Base-by-base conservation (phyloP, 2,888 invertebrate species). In the Osmoderma eremita region DNA sequence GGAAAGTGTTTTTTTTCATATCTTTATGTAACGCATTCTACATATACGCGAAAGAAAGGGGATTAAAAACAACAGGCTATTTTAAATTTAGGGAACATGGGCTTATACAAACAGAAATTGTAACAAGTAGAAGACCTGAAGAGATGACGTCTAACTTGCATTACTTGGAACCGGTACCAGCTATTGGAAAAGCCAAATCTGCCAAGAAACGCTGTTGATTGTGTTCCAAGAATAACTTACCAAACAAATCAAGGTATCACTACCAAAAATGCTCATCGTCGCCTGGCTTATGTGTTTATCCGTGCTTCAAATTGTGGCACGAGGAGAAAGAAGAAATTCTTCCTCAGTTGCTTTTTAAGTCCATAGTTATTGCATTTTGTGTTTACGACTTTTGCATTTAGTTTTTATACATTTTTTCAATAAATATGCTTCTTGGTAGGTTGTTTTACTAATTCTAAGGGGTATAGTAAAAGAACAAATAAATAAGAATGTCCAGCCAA, bases 191-290 rank as follows among this genome's bases (percentile, higher is more conserved):
- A 15, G 13, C 5, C 13, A 42, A 42, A 42, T 42, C 13, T 42
- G 42, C 8, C 42, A 42, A n/a, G 20, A 20, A 49, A 20, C 49
- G 49, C 22, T 49, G 49, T 49, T 20, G 49, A 49, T 20, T 49
- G 49, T 49, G 49, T 49, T 20, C 22, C 22, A 24, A 20, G 18
- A 49, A 49, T 49, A 49, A 49, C 18, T 5, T 18, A 49, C 18
- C 20, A n/a, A 49, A 49, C 1, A 20, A 20, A 20, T 49, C 49
- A 20, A 49, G 49, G 22, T 20, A 49, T 20, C 49, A 24, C 49
- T 49, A 12, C 49, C 22, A 20, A 49, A 49, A 49, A 49, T 49
- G n/a, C n/a, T n/a, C 49, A n/a, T 49, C 49, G 20, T 49, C 49
- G 10, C 49, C 49, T 49, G 49, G 49, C 49, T 22, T 49, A 20